Base-by-base conservation (phyloP, 2,888 invertebrate species). In the Cataglyphis cursor region DNA sequence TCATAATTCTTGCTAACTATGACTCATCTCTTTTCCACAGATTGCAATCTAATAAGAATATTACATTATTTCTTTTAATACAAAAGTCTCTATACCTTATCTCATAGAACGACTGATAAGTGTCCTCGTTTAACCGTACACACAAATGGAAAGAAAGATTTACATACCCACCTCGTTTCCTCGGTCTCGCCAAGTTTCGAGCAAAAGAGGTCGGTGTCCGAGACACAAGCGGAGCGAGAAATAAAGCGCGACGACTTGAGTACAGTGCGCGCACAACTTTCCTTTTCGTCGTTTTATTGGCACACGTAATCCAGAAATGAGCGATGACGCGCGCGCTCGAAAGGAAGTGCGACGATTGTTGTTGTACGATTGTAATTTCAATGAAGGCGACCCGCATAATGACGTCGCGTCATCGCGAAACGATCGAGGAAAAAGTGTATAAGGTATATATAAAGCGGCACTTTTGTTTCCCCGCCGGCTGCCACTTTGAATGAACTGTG, bases 401-500 rank as follows among this genome's bases (percentile, higher is more conserved):
- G 54, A 15, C 54, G 57, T 15, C 62, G 74, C 65, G 68, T 59
- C 82, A 62, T 75, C 59, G 24, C 31, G 12, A 21, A 18, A 18
- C 31, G 15, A 28, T 15, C 54, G 38, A 38, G 12, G 3, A 59
- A 35, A 18, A 28, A 61, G 28, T 24, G 5, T 6, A 6, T 21
- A 15, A 9, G 18, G 9, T 31, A 24, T 8, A 51, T n/a, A 18
- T 48, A 65, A 31, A 57, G 31, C 21, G 78, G 62, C 51, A 72
- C 70, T 44, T 68, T 64, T 44, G 59, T 70, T 68, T 54, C 59
- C 61, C 38, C 78, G 21, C 28, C 65, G 62, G 41, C 54, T 41
- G 61, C 61, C 64, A 9, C 64, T 15, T 61, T 51, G 78, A 84
- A 83, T 75, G 85, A 85, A 80, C 85, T 64, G 85, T 85, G 85